Evolutionary conservation across 2,113 vertebrate genomes (phyloP), one percentile per base, ranked within the genome.

Genomic region (Pomatostomus ruficeps): DNA sequence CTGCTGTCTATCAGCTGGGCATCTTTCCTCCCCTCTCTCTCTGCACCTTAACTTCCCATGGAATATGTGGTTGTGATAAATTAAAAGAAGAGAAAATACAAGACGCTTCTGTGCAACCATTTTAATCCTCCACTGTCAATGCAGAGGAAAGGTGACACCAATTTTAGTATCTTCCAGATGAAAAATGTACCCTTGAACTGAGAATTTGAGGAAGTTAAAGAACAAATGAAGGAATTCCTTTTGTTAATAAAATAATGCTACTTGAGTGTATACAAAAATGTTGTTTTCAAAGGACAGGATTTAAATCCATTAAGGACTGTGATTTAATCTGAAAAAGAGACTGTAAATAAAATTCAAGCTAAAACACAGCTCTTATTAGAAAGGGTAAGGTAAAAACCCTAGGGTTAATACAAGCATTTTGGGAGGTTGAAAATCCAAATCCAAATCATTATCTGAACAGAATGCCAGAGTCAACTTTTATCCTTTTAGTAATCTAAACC

Each of bases 21-120:
- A 97, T 97, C 97, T 97, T 97, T 96, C 94, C 91, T 92, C 65
- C 88, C 66, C 88, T 91, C 90, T 85, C 89, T 91, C 77, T 45
- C 77, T 85, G 89, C 54, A 72, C 73, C 62, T 97, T 95, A 98
- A 97, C 96, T 98, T 98, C 95, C 91, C 11, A 15, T 96, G 80
- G 95, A 98, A 96, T 97, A 97, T 97, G 88, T 96, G 92, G 92
- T 94, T 95, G 95, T 97, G 96, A 98, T 97, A 98, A 98, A 98
- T 98, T 97, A 96, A 91, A 79, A 97, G 72, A 95, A 78, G 72
- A 68, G 17, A 83, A 97, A 95, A 96, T 92, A 95, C 92, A 97
- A 96, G 89, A 95, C 67, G 89, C 88, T 95, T 97, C 96, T 95
- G 94, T 93, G 85, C 85, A 97, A 95, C 96, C 91, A 91, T 97